These are phyloP conservation scores for Epinotia brunnichana DNA, from an alignment of 2,888 invertebrate species.

Conservation along the genomic window DNA sequence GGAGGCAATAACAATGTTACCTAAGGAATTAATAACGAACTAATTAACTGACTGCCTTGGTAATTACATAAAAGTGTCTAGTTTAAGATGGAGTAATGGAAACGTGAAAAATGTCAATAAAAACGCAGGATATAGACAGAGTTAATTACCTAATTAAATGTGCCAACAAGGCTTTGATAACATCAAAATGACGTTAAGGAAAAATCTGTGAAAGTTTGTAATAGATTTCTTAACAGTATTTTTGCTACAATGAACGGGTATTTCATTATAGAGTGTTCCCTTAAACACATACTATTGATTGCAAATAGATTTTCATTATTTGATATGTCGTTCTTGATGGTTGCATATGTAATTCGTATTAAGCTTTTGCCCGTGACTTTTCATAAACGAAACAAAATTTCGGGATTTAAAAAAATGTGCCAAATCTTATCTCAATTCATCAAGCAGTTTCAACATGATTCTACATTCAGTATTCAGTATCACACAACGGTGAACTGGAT, in stretches of 20 bases:
- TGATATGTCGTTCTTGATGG: not conserved
- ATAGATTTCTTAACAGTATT: no score
- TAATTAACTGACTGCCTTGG: conserved; percentile 27
- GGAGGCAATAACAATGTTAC: conserved; percentile 20
- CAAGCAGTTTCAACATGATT: no score
- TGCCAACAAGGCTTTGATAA: not conserved
- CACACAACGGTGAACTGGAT: no score
- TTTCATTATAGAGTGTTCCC: not conserved
- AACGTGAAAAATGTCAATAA: conserved; percentile 14
- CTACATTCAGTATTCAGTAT: no score
- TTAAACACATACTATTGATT: not conserved
- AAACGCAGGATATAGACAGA: not conserved
- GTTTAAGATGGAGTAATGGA: conserved; percentile 19
- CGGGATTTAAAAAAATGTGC: no score
- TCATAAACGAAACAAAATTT: not conserved
- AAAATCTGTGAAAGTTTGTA: not conserved
- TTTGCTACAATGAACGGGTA: no score
- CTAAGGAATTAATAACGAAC: conserved; percentile 18
- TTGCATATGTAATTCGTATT: not conserved
- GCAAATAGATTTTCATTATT: not conserved
- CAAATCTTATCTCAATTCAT: no score
- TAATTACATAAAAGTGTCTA: conserved; percentile 23
- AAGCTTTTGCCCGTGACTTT: no score
- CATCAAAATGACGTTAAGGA: not conserved
- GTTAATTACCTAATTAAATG: no score